Conservation (phyloP, 2,113 vertebrate species). For the Chauna torquata region DNA sequence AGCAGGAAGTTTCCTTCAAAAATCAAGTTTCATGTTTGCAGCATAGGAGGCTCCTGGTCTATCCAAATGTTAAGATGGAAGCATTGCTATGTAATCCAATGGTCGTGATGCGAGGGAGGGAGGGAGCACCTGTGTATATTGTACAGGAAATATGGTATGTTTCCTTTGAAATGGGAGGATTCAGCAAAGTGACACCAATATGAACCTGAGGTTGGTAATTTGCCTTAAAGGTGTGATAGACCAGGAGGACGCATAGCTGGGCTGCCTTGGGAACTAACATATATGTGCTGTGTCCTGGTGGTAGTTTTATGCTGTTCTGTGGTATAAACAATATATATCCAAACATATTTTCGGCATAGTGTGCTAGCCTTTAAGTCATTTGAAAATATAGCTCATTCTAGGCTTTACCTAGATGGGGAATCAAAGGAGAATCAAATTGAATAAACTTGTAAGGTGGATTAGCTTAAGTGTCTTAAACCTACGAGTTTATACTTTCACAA, state of each 20-base stretch:
- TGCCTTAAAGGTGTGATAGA: background rate
- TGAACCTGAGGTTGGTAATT: background rate
- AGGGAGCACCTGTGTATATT: background rate
- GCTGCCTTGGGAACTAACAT: background rate
- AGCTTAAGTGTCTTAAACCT: background rate
- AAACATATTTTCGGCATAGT: background rate
- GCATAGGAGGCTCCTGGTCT: fast-evolving
- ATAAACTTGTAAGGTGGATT: background rate
- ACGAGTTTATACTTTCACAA: background rate
- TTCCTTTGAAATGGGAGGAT: background rate
- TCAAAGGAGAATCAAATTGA: background rate
- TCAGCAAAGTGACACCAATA: background rate
- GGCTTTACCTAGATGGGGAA: background rate
- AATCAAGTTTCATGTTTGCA: background rate
- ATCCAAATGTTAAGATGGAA: background rate
- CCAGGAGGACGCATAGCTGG: background rate
- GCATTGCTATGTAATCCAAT: background rate
- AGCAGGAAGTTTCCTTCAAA: background rate
- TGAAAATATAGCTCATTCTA: background rate
- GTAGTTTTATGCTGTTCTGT: background rate
- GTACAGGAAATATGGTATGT: background rate
- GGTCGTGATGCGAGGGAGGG: fast-evolving
- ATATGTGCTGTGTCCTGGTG: background rate
- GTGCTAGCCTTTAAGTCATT: background rate
- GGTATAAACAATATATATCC: background rate